These are phyloP conservation scores for Trilocha varians DNA, from an alignment of 2,888 invertebrate genomes.

Conservation along the genomic window DNA sequence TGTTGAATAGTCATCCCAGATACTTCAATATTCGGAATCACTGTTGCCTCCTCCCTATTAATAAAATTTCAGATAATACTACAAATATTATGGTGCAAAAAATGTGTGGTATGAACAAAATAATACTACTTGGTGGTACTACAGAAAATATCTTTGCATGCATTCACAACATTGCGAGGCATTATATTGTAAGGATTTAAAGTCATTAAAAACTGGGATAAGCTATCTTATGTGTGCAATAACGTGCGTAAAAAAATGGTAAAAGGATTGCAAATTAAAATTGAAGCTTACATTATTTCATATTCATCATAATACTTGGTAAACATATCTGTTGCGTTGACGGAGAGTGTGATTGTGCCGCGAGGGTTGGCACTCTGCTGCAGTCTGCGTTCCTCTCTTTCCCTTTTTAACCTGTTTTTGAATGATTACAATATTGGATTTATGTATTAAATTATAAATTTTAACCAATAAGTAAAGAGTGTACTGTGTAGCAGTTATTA, in stretches of 20 bases:
- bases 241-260: too few species aligned
- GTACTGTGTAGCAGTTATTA: too few species aligned
- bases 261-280: conserved; percentile 1
- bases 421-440: conserved; percentile 2
- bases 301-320: conserved; percentile 85
- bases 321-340: conserved; percentile 96
- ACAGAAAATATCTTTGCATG: not conserved
- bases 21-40: conserved; percentile 86
- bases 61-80: too few species aligned
- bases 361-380: conserved; percentile 94
- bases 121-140: too few species aligned
- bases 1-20: conserved; percentile 95
- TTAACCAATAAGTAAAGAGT: too few species aligned
- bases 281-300: conserved; percentile 59
- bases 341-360: conserved; percentile 87
- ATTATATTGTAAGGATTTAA: conserved; percentile 2
- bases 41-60: conserved; percentile 56
- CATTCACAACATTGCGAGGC: not conserved
- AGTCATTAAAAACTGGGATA: too few species aligned
- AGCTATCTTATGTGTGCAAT: too few species aligned
- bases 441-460: too few species aligned
- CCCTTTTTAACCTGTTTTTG: conserved; percentile 75
- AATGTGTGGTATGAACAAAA: too few species aligned
- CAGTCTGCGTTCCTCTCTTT: conserved; percentile 88
- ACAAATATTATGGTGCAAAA: too few species aligned